Evolutionary conservation across 1,140 invertebrate genomes (phyloP), one percentile per base, ranked within the genome.

Genomic region (Pachyrhynchus sulphureomaculatus): DNA sequence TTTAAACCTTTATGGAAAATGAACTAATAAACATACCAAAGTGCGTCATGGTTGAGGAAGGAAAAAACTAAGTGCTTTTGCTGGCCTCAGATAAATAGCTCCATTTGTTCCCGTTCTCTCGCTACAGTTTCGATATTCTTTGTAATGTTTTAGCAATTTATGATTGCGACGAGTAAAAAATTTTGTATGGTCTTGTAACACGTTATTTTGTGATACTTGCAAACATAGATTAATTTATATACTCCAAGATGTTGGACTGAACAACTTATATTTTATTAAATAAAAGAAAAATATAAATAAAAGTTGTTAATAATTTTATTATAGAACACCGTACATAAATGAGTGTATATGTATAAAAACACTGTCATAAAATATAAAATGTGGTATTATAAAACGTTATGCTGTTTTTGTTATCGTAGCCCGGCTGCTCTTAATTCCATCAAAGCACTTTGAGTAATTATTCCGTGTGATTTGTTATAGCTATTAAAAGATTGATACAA

Each of bases 391-490:
- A 54, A 8, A 10, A 41, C 8, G 32, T n/a, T 12, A 23, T 23
- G 9, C 18, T 29, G 47, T 4, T 32, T 10, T 12, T 23, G n/a
- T 69, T 70, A 76, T 66, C 73, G 67, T 54, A 74, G 37, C 24
- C 74, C 74, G 18, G 72, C 62, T 24, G 73, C 67, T 51, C 68
- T 71, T 32, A 76, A 61, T 64, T 75, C 74, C 71, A 71, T 72
- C 24, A 76, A 47, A 23, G 75, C 73, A 56, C 70, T 76, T 44
- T 74, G 72, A 12, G 71, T 76, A 37, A 76, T 76, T 29, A 76
- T 72, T 21, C 75, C 75, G 58, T 76, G 73, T 23, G 62, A 70
- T 55, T 70, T 71, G 61, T 73, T 72, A 42, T 70, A 75, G 61
- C 67, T 74, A 58, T 74, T 76, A 56, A 68, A 76, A 6, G 69